Evolutionary conservation across 2,888 invertebrate species (phyloP).

Genomic region (Diaprepes abbreviatus): DNA sequence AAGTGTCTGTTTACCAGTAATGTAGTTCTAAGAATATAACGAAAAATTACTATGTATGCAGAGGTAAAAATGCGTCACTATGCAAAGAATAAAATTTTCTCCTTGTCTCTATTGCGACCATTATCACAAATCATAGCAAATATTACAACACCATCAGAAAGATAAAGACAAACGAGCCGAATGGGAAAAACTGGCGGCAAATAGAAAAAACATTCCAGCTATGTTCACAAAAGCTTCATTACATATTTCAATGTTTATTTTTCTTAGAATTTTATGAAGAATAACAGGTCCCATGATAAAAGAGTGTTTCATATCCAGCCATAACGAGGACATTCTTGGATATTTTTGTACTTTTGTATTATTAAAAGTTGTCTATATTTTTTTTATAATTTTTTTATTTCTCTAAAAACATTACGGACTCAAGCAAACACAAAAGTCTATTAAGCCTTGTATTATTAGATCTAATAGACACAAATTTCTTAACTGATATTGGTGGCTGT

Average conservation of each 20-base stretch:
- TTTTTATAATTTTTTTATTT: too few species aligned
- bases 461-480: too few species aligned
- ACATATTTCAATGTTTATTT: conserved; percentile 26
- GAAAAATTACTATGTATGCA: too few species aligned
- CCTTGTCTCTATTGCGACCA: background rate
- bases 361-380: too few species aligned
- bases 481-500: too few species aligned
- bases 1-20: too few species aligned
- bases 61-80: too few species aligned
- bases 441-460: too few species aligned
- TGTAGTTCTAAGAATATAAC: too few species aligned
- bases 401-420: too few species aligned
- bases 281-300: conserved; percentile 27
- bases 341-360: too few species aligned
- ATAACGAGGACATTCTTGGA: background rate
- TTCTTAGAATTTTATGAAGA: conserved; percentile 35
- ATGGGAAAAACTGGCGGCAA: conserved; percentile 26
- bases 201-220: conserved; percentile 20
- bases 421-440: too few species aligned
- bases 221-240: conserved; percentile 7
- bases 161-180: conserved; percentile 34
- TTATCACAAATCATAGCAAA: background rate
- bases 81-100: background rate
- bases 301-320: conserved; percentile 9
- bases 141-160: background rate